A percentile compares a stretch with the other conserved stretches of the same genome.
These are phyloP conservation scores for Sardinella longiceps DNA, from an alignment of 2,797 vertebrate genomes.

Conservation along the genomic window DNA sequence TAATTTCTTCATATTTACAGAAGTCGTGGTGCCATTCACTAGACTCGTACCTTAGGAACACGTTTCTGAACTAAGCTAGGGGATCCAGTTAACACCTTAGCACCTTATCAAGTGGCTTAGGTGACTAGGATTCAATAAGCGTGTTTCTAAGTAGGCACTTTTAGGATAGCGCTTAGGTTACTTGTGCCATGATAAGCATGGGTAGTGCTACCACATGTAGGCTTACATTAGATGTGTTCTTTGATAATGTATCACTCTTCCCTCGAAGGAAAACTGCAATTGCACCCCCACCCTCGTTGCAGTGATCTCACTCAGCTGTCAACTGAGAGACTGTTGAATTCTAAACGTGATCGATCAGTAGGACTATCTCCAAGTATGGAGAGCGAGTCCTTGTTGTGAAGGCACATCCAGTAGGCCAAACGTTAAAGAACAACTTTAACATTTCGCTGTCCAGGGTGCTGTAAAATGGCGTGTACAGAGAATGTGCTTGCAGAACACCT, in stretches of 20 bases:
- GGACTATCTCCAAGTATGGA: not conserved
- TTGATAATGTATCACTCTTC: not conserved
- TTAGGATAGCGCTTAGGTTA: not conserved
- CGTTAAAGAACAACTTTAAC: not conserved
- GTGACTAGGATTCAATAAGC: not conserved
- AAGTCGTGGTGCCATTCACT: not conserved
- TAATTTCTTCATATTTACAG: not conserved
- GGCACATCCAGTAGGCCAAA: not conserved
- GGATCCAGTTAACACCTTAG: not conserved
- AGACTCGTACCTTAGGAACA: not conserved
- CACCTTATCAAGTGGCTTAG: not conserved
- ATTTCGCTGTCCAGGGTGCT: slow-evolving; percentile 58
- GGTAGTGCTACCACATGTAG: not conserved
- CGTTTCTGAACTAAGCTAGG: not conserved
- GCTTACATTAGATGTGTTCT: not conserved
- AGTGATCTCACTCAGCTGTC: slow-evolving; percentile 34
- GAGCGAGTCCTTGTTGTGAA: not conserved
- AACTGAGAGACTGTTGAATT: not conserved
- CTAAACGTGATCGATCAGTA: not conserved
- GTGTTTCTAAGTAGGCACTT: not conserved
- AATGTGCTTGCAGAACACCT: not conserved
- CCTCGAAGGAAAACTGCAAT: slow-evolving; percentile 38
- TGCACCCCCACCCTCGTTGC: slow-evolving; percentile 31
- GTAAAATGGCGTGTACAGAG: slow-evolving; percentile 24
- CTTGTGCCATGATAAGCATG: not conserved